phyloP scores from a whole-genome alignment of 2,888 invertebrate genomes.

The Caenorhabditis angaria region DNA sequence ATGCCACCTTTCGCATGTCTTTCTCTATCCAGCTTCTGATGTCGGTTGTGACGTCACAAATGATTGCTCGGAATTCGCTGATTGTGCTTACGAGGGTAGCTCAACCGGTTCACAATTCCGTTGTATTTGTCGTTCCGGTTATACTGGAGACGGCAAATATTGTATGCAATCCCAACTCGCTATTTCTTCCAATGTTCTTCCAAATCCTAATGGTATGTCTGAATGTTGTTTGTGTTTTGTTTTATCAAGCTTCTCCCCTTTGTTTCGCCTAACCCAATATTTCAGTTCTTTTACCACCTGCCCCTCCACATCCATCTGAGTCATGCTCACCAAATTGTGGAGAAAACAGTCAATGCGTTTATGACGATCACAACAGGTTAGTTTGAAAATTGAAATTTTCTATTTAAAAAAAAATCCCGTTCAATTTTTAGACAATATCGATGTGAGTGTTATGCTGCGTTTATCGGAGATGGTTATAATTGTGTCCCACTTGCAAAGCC shows the following conservation, averaged over 20 bases:
- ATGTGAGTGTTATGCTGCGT: conserved; percentile 71
- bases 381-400: no score
- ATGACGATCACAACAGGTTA: conserved; percentile 73
- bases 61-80: conserved; percentile 71
- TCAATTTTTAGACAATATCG: conserved; percentile 37
- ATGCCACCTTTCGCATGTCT: background rate
- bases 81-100: conserved; percentile 69
- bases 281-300: conserved; percentile 25
- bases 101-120: conserved; percentile 42
- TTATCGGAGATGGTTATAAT: conserved; percentile 71
- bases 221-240: background rate
- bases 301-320: conserved; percentile 10
- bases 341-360: conserved; percentile 74
- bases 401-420: no score
- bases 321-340: conserved; percentile 71
- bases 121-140: conserved; percentile 73
- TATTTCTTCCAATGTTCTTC: conserved; percentile 20
- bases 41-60: conserved; percentile 59
- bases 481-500: conserved; percentile 49
- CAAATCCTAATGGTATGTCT: conserved; percentile 18
- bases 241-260: background rate
- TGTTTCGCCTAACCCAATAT: conserved; percentile 4
- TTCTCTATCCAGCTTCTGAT: conserved; percentile 16
- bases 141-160: conserved; percentile 73
- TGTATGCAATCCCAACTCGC: conserved; percentile 55